Evolutionary conservation across 2,113 vertebrate genomes (phyloP).

Genomic region (Dipodomys spectabilis): DNA sequence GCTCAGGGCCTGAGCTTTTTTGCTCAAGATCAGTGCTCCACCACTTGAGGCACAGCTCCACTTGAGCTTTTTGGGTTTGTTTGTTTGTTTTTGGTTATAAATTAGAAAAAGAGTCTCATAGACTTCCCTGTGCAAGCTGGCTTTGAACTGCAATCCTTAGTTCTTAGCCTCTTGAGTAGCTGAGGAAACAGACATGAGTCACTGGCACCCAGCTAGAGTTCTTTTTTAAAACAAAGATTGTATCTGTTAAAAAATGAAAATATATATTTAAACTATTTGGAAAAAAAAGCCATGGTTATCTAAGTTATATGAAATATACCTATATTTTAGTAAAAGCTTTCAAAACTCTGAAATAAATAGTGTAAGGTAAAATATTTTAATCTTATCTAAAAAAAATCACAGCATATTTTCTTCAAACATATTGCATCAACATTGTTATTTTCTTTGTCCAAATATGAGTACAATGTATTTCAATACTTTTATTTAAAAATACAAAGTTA

Average conservation of each 20-base stretch:
- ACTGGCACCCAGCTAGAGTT: background rate
- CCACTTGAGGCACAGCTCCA: too few species aligned
- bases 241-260: slow-evolving; percentile 15
- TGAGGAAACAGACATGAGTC: too few species aligned
- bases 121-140: too few species aligned
- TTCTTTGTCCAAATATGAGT: background rate
- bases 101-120: too few species aligned
- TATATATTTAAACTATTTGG: background rate
- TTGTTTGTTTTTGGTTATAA: too few species aligned
- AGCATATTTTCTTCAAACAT: background rate
- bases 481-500: slow-evolving; percentile 21
- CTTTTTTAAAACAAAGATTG: background rate
- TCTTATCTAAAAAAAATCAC: slow-evolving; percentile 35
- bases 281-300: background rate
- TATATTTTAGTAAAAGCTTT: slow-evolving; percentile 22
- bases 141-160: too few species aligned
- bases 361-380: slow-evolving; percentile 27
- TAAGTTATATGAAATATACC: background rate
- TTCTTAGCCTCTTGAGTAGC: too few species aligned
- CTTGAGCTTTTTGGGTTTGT: too few species aligned
- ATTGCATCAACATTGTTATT: background rate
- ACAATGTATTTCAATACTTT: background rate
- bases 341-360: background rate
- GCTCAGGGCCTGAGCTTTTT: too few species aligned
- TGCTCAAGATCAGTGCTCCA: too few species aligned